Conservation (phyloP, 23 tunicate species). For the Oikopleura dioica region DNA sequence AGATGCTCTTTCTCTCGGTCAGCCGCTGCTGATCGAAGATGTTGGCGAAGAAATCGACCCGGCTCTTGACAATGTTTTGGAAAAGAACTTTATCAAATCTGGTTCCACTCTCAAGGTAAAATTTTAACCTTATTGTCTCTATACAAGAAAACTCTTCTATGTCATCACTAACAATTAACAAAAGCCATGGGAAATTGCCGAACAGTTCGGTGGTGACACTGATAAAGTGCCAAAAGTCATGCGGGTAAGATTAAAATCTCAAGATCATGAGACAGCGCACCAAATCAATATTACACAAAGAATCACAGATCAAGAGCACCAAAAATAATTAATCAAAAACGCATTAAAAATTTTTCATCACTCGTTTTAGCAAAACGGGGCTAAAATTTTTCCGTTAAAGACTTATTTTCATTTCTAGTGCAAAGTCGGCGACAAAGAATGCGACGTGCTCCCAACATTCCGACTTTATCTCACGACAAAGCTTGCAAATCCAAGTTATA, state of each 20-base stretch:
- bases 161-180: neutral
- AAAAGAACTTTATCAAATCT: slow-evolving; percentile 93
- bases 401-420: slow-evolving; percentile 20
- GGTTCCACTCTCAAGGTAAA: slow-evolving; percentile 94
- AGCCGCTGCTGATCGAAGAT: slow-evolving; percentile 87
- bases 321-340: too few species aligned
- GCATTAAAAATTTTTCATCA: neutral
- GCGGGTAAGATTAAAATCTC: neutral
- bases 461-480: slow-evolving; percentile 86
- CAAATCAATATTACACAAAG: neutral
- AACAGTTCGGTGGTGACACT: neutral
- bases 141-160: neutral
- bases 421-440: slow-evolving; percentile 99
- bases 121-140: neutral
- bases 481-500: slow-evolving; percentile 99
- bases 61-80: slow-evolving; percentile 85
- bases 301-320: neutral
- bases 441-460: slow-evolving; percentile 88
- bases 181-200: slow-evolving; percentile 10
- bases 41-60: slow-evolving; percentile 95
- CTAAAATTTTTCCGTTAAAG: neutral
- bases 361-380: neutral
- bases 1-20: slow-evolving; percentile 74
- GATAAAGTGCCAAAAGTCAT: neutral
- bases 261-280: neutral